Evolutionary conservation across 2,113 vertebrate genomes (phyloP).

Genomic region (Paradoxurus hermaphroditus): DNA sequence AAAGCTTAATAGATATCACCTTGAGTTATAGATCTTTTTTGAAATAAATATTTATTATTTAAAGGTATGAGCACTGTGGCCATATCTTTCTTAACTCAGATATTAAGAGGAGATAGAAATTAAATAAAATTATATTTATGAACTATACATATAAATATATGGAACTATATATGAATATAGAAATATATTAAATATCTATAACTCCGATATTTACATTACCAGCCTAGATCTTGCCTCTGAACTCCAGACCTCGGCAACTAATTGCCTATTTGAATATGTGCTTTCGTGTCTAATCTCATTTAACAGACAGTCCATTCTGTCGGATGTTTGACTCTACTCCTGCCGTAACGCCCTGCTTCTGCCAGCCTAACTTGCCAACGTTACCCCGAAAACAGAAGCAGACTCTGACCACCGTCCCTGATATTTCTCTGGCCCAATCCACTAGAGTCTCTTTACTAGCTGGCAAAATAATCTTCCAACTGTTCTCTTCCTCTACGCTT

Average conservation of each 20-base stretch:
- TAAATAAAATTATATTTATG: background rate
- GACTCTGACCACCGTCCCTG: background rate
- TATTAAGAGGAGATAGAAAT: background rate
- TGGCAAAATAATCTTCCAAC: background rate
- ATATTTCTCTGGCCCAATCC: rapidly evolving
- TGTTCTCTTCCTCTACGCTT: background rate
- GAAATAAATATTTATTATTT: background rate
- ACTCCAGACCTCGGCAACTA: rapidly evolving
- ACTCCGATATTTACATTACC: too few species aligned
- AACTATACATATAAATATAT: background rate
- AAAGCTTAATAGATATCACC: background rate
- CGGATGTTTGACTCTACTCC: too few species aligned
- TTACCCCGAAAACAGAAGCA: background rate
- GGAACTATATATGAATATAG: background rate
- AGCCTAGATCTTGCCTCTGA: background rate
- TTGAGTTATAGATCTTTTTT: background rate
- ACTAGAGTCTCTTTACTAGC: background rate
- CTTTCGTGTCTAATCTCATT: background rate
- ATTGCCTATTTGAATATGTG: too few species aligned
- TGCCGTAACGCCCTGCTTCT: background rate
- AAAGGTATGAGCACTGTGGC: background rate
- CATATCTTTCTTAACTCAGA: background rate
- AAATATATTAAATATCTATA: background rate
- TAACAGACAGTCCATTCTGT: background rate
- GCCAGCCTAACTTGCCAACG: rapidly evolving